Evolutionary conservation across 2,113 vertebrate genomes (phyloP).

Genomic region (Eretmodus cyanostictus): DNA sequence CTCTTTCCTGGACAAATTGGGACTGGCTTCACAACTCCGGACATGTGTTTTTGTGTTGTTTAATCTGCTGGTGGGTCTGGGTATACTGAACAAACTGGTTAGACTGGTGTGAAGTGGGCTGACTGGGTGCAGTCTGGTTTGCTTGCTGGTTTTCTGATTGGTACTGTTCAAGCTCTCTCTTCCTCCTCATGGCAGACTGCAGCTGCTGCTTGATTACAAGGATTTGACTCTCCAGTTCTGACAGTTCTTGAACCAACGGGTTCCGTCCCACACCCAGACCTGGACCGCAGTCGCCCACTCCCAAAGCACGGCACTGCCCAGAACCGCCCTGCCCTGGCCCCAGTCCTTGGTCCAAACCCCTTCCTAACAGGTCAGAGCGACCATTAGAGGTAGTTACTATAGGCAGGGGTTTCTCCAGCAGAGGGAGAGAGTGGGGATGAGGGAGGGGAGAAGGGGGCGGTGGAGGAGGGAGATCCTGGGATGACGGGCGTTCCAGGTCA

Average conservation of each 20-base stretch:
- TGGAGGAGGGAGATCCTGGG: conserved; percentile 72
- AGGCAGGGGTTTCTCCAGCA: conserved; percentile 71
- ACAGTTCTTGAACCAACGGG: conserved; percentile 84
- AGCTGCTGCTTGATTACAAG: conserved; percentile 90
- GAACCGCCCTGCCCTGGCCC: conserved; percentile 18
- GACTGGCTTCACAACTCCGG: conserved; percentile 40
- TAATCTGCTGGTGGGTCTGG: conserved; percentile 52
- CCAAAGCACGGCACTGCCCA: conserved; percentile 28
- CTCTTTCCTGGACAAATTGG: not conserved
- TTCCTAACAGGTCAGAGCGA: conserved; percentile 78
- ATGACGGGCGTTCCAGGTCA: conserved; percentile 67
- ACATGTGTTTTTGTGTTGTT: conserved; percentile 53
- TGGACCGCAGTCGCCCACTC: not conserved
- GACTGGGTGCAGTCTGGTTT: conserved; percentile 46
- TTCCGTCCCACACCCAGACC: conserved; percentile 49
- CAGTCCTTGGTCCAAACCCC: conserved; percentile 1
- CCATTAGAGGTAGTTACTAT: conserved; percentile 81
- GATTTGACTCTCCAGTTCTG: conserved; percentile 90
- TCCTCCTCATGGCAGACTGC: conserved; percentile 87
- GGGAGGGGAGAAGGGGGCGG: conserved; percentile 57
- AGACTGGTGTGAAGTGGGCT: conserved; percentile 59
- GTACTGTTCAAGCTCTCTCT: conserved; percentile 88
- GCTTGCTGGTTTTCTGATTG: conserved; percentile 75
- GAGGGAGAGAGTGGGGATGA: conserved; percentile 57
- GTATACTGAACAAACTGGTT: conserved; percentile 69